Base-by-base conservation (phyloP, 2,113 vertebrate genomes). In the Hippocampus comes region DNA sequence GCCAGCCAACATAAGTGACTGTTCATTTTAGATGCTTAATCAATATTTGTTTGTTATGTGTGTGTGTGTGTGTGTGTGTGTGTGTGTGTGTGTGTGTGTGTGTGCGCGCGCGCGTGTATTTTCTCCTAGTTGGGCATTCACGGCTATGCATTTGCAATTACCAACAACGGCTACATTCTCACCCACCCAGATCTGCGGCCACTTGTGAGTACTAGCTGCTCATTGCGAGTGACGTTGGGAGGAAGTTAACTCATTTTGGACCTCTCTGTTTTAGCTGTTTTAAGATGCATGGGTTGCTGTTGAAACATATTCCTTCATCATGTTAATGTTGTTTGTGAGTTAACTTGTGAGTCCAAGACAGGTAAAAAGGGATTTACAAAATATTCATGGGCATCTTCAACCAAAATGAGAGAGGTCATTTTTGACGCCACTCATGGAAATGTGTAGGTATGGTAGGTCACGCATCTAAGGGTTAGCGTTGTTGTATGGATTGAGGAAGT, bases 121-220 rank as follows among this genome's bases (percentile, higher is more conserved):
- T 87, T 34, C 38, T 48, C 27, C n/a, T 76, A 99, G 97, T 88
- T 99, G 89, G 97, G 97, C 76, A 98, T 99, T 91, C 97, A 99
- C 0, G 97, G 97, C 77, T 99, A 99, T 55, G 95, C 97, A 79
- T 99, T 99, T 87, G 97, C 97, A 83, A 98, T 99, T 89, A 99
- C 97, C 70, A 99, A 99, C 92, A 99, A 99, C 18, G 97, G 97
- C 79, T 99, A 98, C 83, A 96, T 99, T 90, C 91, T 99, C 88
- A 98, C 97, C 27, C 97, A 99, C 78, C 97, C 97, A 65, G 97
- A 99, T 84, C 93, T 99, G 56, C 93, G 96, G 68, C 97, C 97
- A 61, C 92, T 98, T 92, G 97, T 99, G 95, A 98, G 90, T 90
- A 83, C 57, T 68, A 68, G 49, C 60, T 27, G 0, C 53, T 15